Base-by-base conservation (phyloP, 2,113 vertebrate genomes). In the Mormoops blainvillei region DNA sequence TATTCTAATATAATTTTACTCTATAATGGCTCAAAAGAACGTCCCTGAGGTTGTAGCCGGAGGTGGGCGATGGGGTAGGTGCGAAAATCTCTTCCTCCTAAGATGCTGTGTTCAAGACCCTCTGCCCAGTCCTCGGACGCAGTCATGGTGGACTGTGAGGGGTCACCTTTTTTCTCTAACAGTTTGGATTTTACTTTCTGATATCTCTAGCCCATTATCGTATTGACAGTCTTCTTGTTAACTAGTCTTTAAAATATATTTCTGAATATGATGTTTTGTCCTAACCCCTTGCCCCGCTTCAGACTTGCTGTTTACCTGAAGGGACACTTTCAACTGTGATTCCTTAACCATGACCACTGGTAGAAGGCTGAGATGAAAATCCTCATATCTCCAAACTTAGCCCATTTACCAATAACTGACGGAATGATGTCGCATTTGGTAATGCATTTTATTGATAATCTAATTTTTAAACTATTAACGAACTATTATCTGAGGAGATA, bases 1-100 rank as follows among this genome's bases (percentile, higher is more conserved):
- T 24, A 65, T 97, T 81, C 96, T 97, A 97, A 95, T 82, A 89
- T 74, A 87, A 96, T 85, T 87, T 85, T 73, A 82, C 78, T 50
- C 67, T 24, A 2, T 76, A 73, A 67, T 90, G 65, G 90, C 92
- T 87, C 87, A 24, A 11, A 56, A 80, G 84, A 94, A 16, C 38
- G 65, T 77, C 76, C 82, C 52, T 33, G 50, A 92, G 94, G 50
- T 36, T 89, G 56, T 24, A 22, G 89, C 50, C 8, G 4, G 52
- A 20, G 58, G 87, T 26, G 13, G 13, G 54, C 5, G 1, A 2
- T 0, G 6, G 41, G 10, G 3, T 31, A 15, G 45, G 71, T 67
- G 88, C 67, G 3, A 16, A 5, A 63, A 20, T 56, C 16, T 48
- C 73, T 41, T 48, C 67, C 11, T 41, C 1, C 28, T 63, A 0